Base-by-base conservation (phyloP, 1,140 invertebrate genomes). In the Drosophila repletoides region DNA sequence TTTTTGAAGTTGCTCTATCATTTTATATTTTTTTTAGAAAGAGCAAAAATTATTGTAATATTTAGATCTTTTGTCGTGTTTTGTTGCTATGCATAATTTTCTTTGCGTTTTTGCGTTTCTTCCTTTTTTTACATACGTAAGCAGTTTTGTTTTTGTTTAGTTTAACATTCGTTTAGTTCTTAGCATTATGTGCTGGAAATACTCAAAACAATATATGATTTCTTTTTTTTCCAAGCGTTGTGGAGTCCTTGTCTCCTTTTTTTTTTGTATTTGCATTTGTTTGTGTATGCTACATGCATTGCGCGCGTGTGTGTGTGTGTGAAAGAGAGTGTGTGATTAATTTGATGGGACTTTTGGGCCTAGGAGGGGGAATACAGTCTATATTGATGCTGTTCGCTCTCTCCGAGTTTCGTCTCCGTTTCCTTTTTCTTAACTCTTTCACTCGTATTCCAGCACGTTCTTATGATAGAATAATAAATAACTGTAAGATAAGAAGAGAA, bases 401-500 rank as follows among this genome's bases (percentile, higher is more conserved):
- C 49, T 41, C 31, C 28, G 36, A 17, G 15, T 28, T 19, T 5
- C 52, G 1, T n/a, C 26, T 7, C 29, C 7, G 41, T 31, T 38
- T 3, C 29, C 14, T 2, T n/a, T n/a, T n/a, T n/a, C n/a, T n/a
- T n/a, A n/a, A n/a, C 7, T 26, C 9, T 21, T 24, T 75, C 67
- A 91, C 66, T 93, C 95, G 87, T 97, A 97, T 84, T 96, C 95
- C 90, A 97, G 91, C 58, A 96, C 94, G 90, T 96, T 95, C 91
- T 97, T 98, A 91, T 98, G 97, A 91, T 98, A 98, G 92, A 98
- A 98, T 38, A 97, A 92, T 43, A 98, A 92, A 92, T 98, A 97
- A 69, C 96, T 97, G 92, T 26, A 69, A 41, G 6, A 14, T 10
- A 53, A 48, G 15, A 41, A 9, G 10, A 10, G 12, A 36, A 22